Base-by-base conservation (phyloP, 2,113 vertebrate genomes). In the Scomber japonicus region DNA sequence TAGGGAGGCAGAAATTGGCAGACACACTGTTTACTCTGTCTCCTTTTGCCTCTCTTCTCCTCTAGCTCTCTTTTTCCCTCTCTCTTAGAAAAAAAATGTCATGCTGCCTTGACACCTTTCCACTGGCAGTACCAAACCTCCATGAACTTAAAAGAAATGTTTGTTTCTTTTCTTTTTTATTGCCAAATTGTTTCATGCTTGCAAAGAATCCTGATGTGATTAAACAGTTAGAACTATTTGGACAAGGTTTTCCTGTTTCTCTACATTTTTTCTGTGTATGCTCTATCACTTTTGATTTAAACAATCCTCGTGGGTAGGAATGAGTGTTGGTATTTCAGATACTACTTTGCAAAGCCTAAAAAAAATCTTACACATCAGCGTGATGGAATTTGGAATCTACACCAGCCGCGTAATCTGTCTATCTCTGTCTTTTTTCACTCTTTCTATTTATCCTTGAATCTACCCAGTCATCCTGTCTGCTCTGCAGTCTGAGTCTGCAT, bases 361-460 rank as follows among this genome's bases (percentile, higher is more conserved):
- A 85, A 53, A 69, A 71, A 50, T 59, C 11, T 75, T 46, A 44
- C 74, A 54, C 75, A 72, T 90, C 80, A 83, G 24, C 30, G 13
- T 21, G 19, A 65, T 82, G 91, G 80, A 82, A 90, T 91, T 54
- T 89, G 85, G 86, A 85, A 92, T 93, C 49, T 59, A 65, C 59
- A 71, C 70, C 56, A 67, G 72, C 61, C 35, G 13, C 83, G 78
- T 50, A 62, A 88, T 81, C 75, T 13, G 31, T 57, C 24, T n/a
- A 1, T 67, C 45, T 59, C 49, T 48, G 24, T 73, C 64, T 86
- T 77, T 67, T 72, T 44, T 50, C 13, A 11, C 70, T 53, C 57
- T 74, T 57, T 71, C 67, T 71, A 51, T 88, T 68, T 89, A 24
- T 49, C 86, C 85, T 89, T 85, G 81, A 89, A 81, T 82, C 71